A percentile compares a stretch with the other conserved stretches of the same genome.
Evolutionary conservation across 2,888 invertebrate genomes (phyloP).

Genomic region (Abrostola triplasia): DNA sequence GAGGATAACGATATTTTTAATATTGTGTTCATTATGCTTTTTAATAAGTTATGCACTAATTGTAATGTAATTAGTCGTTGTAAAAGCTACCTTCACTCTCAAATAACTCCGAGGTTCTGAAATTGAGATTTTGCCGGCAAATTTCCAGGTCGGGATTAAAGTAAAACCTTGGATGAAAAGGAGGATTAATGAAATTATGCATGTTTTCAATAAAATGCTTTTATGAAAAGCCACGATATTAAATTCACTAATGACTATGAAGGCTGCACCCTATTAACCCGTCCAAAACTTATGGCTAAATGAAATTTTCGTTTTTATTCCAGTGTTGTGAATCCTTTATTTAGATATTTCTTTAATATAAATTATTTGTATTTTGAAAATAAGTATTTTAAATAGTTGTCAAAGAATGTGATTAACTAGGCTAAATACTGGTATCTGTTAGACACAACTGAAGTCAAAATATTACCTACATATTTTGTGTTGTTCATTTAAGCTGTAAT

Average conservation of each 20-base stretch:
- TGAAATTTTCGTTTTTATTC: neutral
- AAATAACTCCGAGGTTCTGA: neutral
- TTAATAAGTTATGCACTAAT: no score
- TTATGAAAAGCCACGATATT: constrained; percentile 6
- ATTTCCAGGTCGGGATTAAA: constrained; percentile 12
- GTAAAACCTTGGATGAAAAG: constrained; percentile 12
- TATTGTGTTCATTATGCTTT: no score
- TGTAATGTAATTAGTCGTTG: neutral
- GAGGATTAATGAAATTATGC: constrained; percentile 16
- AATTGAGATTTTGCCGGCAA: constrained; percentile 4
- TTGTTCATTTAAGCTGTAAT: no score
- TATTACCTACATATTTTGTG: no score
- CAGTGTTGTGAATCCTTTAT: neutral
- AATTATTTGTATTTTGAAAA: no score
- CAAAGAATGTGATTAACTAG: no score
- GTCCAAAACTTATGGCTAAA: neutral
- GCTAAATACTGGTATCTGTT: no score
- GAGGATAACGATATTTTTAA: no score
- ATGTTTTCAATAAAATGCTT: constrained; percentile 16
- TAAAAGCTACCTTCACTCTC: neutral
- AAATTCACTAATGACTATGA: constrained; percentile 25
- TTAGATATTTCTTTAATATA: no score
- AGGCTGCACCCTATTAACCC: neutral
- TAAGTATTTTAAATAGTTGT: no score
- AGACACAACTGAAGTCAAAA: no score